Evolutionary conservation across 2,113 vertebrate genomes (phyloP), one percentile per base, ranked within the genome.

Genomic region (Alectura lathami): DNA sequence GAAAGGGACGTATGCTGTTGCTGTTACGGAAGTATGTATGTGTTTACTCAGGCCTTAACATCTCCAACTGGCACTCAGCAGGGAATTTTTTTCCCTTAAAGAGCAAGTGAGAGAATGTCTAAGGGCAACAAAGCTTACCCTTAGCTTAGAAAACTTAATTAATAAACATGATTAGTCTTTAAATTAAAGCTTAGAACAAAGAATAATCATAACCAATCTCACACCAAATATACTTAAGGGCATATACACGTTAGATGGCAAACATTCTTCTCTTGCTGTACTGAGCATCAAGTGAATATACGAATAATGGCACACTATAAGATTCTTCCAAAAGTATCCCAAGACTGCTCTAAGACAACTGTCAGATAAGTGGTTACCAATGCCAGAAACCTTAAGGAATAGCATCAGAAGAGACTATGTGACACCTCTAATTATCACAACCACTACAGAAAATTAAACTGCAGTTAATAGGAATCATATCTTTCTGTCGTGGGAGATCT

Each of bases 31-130:
- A 76, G 63, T 47, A 64, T 32, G 43, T 32, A 63, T 40, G 70
- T 66, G 70, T 60, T 74, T 86, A 53, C 72, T 70, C 38, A 53
- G 60, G 80, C 36, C 67, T 92, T 95, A 88, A 74, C 88, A 88
- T 86, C 73, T 70, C 69, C 83, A 72, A 88, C 91, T 86, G 90
- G n/a, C 72, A 42, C 86, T 95, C 36, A 51, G 63, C 48, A 78
- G 91, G 32, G 63, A 93, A 27, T 51, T 36, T n/a, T 75, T 72
- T 70, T 15, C 32, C 21, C 11, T 24, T 72, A 74, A 91, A 67
- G 43, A 45, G 27, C 32, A 69, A 60, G 14, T n/a, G 50, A 4
- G 15, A 83, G 63, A 74, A 56, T 79, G 3, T 8, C 92, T 29
- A 56, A 29, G 64, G 72, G 23, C 43, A 63, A 40, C 16, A 63